Evolutionary conservation across 2,797 vertebrate species (phyloP).

Genomic region (Bradypus variegatus): DNA sequence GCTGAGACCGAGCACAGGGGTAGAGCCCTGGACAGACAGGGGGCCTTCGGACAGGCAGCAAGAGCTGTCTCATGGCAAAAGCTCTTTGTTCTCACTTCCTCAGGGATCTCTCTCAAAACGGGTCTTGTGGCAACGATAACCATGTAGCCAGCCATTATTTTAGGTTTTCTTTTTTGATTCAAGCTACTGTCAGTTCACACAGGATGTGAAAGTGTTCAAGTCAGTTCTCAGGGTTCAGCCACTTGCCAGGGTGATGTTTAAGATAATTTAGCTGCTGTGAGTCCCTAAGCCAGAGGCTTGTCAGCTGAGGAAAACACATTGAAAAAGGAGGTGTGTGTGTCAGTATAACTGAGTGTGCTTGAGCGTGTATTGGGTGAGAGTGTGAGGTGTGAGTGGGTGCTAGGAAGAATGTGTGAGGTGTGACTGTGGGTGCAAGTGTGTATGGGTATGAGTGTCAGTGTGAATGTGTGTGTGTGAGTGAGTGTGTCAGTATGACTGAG

Average conservation of each 20-base stretch:
- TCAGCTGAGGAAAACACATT: not conserved
- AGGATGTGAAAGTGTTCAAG: not conserved
- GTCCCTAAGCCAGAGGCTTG: not conserved
- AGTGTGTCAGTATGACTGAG: accelerated
- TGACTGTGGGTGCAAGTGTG: too few relatives aligned
- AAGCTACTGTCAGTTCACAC: not conserved
- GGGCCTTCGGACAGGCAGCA: not conserved
- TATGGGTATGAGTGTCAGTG: too few relatives aligned
- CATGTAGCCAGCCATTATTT: not conserved
- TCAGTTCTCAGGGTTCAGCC: not conserved
- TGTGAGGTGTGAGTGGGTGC: not conserved
- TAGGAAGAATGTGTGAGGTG: too few relatives aligned
- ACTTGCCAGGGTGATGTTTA: not conserved
- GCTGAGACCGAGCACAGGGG: not conserved
- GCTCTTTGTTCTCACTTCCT: too few relatives aligned
- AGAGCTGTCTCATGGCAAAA: not conserved
- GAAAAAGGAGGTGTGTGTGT: not conserved
- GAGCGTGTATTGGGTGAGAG: too few relatives aligned
- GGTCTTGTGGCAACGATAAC: not conserved
- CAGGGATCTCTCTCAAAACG: not conserved
- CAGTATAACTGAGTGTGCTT: too few relatives aligned
- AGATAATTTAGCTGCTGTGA: not conserved
- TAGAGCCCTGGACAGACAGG: not conserved
- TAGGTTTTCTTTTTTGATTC: not conserved
- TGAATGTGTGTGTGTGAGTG: too few relatives aligned